Evolutionary conservation across 2,797 vertebrate genomes (phyloP).

Genomic region (Cottoperca gobio): DNA sequence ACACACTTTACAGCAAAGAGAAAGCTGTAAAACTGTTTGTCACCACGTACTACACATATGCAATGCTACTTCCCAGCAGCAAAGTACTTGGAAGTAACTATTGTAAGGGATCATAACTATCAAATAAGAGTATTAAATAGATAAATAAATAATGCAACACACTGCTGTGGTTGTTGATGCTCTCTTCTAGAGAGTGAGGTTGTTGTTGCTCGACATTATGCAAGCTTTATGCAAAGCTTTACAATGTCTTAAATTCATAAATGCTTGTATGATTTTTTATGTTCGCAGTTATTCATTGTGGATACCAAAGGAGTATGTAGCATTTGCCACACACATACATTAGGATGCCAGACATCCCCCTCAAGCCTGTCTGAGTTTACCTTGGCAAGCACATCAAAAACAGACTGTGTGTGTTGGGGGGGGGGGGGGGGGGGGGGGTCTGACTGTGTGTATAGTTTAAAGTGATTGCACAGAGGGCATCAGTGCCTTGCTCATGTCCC

Average conservation of each 20-base stretch:
- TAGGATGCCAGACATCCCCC: slow-evolving; percentile 54
- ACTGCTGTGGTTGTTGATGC: background rate
- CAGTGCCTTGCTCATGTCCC: slow-evolving; percentile 13
- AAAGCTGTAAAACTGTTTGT: background rate
- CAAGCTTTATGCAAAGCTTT: too few relatives aligned
- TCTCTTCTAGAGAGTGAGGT: background rate
- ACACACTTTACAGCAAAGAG: background rate
- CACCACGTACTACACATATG: background rate
- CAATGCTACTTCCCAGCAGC: background rate
- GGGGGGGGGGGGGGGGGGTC: background rate
- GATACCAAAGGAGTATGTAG: background rate
- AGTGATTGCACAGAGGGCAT: background rate
- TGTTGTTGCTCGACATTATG: too few relatives aligned
- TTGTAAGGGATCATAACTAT: background rate
- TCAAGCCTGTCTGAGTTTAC: slow-evolving; percentile 52
- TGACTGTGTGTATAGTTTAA: background rate
- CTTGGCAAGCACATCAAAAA: slow-evolving; percentile 48
- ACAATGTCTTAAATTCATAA: background rate
- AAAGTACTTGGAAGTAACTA: background rate
- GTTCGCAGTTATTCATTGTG: slow-evolving; percentile 8
- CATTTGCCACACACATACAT: slow-evolving; percentile 18
- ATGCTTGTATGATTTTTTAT: background rate
- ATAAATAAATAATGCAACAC: background rate
- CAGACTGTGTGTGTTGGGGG: background rate
- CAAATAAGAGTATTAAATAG: background rate